phyloP scores from a whole-genome alignment of 2,113 vertebrate species.

The Bos javanicus region DNA sequence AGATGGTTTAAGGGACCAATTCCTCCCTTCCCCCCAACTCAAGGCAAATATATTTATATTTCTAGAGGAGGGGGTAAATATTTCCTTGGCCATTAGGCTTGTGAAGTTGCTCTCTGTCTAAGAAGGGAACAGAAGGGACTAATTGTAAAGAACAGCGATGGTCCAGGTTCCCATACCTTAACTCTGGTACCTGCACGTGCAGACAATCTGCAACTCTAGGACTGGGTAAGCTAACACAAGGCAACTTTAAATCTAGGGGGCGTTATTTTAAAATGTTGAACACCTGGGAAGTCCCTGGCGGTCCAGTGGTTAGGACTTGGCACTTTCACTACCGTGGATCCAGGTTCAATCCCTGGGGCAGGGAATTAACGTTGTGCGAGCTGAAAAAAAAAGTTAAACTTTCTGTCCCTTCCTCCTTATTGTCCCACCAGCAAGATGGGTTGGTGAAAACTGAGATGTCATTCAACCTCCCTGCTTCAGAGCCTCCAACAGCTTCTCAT shows the following conservation, averaged over 20 bases:
- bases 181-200: background rate
- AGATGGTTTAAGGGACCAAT: background rate
- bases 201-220: background rate
- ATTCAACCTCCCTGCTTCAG: background rate
- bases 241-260: background rate
- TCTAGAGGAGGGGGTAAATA: background rate
- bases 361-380: background rate
- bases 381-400: background rate
- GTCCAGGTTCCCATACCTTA: background rate
- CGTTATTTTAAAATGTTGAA: background rate
- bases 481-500: background rate
- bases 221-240: background rate
- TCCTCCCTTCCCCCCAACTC: background rate
- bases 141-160: fast-evolving
- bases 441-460: background rate
- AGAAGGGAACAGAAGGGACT: background rate
- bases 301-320: background rate
- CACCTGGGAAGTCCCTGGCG: background rate
- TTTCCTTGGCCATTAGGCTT: background rate
- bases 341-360: background rate
- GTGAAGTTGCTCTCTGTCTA: background rate
- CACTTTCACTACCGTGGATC: background rate
- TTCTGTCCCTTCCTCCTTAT: background rate
- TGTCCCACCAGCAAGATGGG: background rate
- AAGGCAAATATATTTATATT: background rate